Evolutionary conservation across 2,113 vertebrate species (phyloP).

Genomic region (Mormyrus iriodes): DNA sequence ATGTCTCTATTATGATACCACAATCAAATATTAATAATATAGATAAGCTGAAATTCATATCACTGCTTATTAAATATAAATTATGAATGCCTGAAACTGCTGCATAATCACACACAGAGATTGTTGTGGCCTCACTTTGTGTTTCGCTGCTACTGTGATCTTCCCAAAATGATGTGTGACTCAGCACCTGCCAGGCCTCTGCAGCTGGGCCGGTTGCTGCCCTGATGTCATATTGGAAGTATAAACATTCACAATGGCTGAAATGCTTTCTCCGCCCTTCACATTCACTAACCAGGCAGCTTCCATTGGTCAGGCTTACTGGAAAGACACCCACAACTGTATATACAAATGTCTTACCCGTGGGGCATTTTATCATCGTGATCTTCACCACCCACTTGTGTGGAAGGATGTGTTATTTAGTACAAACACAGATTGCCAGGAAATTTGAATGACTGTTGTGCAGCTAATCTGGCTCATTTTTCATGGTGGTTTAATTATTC

Average conservation of each 20-base stretch:
- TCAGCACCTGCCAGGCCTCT: background rate
- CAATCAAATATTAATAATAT: background rate
- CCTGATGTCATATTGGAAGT: background rate
- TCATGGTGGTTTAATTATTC: background rate
- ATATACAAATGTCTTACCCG: background rate
- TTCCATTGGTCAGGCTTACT: background rate
- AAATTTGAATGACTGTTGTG: background rate
- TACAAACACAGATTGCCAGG: background rate
- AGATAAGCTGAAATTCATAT: background rate
- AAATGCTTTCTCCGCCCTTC: background rate
- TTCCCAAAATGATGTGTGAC: background rate
- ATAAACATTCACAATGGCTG: background rate
- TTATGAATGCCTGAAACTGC: background rate
- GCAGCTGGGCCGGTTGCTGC: background rate
- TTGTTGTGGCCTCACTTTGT: background rate
- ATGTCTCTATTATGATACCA: background rate
- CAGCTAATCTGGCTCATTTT: background rate
- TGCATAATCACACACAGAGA: background rate
- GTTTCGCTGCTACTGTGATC: background rate
- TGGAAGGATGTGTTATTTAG: background rate
- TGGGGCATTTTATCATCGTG: background rate
- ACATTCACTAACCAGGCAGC: background rate
- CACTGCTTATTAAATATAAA: background rate
- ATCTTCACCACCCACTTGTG: background rate
- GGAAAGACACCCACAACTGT: background rate